These are phyloP conservation scores for Lasioglossum malachurum DNA, from an alignment of 2,888 invertebrate genomes.

Conservation along the genomic window DNA sequence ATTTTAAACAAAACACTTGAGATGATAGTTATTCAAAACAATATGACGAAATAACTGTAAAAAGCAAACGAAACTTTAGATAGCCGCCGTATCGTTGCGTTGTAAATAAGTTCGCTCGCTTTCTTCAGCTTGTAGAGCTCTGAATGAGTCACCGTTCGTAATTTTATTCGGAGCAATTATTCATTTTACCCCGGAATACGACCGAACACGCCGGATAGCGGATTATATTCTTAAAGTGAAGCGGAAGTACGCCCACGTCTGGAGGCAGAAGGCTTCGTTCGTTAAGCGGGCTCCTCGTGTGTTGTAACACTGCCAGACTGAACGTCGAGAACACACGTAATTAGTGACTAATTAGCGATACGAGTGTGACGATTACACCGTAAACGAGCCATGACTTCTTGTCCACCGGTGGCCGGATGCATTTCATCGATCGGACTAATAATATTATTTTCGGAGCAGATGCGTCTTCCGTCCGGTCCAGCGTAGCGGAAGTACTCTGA, in stretches of 20 bases:
- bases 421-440: conserved; percentile 28
- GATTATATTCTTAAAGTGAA: conserved; percentile 52
- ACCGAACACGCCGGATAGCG: conserved; percentile 35
- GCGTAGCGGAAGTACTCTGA: not conserved
- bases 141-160: conserved; percentile 49
- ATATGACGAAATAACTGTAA: not conserved
- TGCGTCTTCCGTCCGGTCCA: not conserved
- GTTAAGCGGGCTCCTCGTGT: conserved; percentile 50
- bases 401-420: conserved; percentile 12
- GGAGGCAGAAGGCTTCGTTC: conserved; percentile 55
- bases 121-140: not conserved
- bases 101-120: conserved; percentile 6
- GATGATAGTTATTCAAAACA: not conserved
- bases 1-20: not conserved
- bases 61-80: no score
- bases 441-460: not conserved
- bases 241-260: conserved; percentile 63
- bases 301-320: conserved; percentile 24
- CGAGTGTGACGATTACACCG: conserved; percentile 42
- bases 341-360: conserved; percentile 60
- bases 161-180: conserved; percentile 59
- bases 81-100: not conserved
- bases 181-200: conserved; percentile 37
- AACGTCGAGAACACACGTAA: conserved; percentile 35
- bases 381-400: conserved; percentile 43